Evolutionary conservation across 2,113 vertebrate species (phyloP).

Genomic region (Cryptotis parvus): DNA sequence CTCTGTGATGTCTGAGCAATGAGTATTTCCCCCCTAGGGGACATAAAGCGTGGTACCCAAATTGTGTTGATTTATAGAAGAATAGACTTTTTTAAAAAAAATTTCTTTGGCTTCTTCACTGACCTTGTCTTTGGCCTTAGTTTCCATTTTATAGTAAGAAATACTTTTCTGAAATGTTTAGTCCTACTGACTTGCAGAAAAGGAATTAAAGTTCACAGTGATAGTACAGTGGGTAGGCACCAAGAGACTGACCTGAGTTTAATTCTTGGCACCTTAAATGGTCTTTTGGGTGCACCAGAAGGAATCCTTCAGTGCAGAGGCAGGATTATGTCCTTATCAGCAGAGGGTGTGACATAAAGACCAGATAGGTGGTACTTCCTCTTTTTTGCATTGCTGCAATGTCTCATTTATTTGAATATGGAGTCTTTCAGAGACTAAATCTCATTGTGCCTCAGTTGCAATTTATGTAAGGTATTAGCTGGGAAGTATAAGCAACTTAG

Average conservation of each 20-base stretch:
- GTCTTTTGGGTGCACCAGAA: no score
- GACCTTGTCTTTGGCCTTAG: constrained; percentile 28
- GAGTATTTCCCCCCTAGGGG: constrained; percentile 16
- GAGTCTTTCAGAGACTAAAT: background rate
- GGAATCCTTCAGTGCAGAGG: no score
- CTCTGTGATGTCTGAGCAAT: constrained; percentile 15
- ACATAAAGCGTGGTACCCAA: constrained; percentile 17
- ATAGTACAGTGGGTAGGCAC: background rate
- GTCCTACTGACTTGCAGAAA: constrained; percentile 55
- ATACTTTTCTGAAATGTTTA: constrained; percentile 22
- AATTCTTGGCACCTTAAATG: no score
- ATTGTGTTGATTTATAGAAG: constrained; percentile 40
- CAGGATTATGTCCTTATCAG: no score
- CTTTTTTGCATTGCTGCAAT: constrained; percentile 10
- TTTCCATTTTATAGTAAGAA: constrained; percentile 4
- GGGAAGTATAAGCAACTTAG: background rate
- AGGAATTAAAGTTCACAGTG: background rate
- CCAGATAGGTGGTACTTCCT: background rate
- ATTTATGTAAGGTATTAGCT: background rate
- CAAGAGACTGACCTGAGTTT: no score
- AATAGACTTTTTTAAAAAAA: background rate
- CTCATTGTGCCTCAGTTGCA: background rate
- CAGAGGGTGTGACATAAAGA: no score
- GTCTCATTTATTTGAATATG: constrained; percentile 21
- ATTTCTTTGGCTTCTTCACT: constrained; percentile 38